Percentiles rank a stretch among this genome's conserved stretches.
These are phyloP conservation scores for Enoplosus armatus DNA, from an alignment of 2,797 vertebrate species.

Conservation along the genomic window DNA sequence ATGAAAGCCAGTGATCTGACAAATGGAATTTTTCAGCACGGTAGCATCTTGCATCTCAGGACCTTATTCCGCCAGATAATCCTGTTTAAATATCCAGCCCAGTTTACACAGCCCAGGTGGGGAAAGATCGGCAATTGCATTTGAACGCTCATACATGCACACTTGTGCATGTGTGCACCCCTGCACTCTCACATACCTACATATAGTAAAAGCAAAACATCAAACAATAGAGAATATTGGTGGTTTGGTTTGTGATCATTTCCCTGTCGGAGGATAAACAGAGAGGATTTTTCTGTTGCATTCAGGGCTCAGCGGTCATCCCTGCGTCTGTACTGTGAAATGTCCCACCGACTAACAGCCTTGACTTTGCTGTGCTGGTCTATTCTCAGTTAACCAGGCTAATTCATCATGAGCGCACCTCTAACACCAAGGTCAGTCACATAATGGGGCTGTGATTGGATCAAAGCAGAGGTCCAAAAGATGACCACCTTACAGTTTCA, in stretches of 20 bases:
- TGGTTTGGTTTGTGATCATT: conserved; percentile 13
- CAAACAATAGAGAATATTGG: conserved; percentile 37
- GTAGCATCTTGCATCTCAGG: conserved; percentile 84
- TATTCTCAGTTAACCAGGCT: conserved; percentile 64
- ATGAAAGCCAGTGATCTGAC: conserved; percentile 90
- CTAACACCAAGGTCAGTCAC: conserved; percentile 68
- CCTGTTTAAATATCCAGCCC: conserved; percentile 86
- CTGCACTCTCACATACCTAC: conserved; percentile 18
- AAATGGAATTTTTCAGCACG: conserved; percentile 89
- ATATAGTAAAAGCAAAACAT: conserved; percentile 12
- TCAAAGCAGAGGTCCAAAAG: conserved; percentile 55
- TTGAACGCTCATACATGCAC: conserved; percentile 47
- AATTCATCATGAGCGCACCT: conserved; percentile 77
- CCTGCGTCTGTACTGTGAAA: conserved; percentile 35
- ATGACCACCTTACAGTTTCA: conserved; percentile 47
- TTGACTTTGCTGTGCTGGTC: conserved; percentile 65
- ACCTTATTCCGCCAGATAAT: conserved; percentile 86
- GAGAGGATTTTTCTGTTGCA: conserved; percentile 26
- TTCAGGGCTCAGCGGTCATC: conserved; percentile 43
- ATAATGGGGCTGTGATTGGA: conserved; percentile 78
- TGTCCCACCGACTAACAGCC: conserved; percentile 53
- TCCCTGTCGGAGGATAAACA: conserved; percentile 24
- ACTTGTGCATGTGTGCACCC: conserved; percentile 19
- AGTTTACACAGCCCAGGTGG: conserved; percentile 80
- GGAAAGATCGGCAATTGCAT: conserved; percentile 61